Evolutionary conservation across 1,140 invertebrate species (phyloP).

Genomic region (Rhopalosiphum maidis): DNA sequence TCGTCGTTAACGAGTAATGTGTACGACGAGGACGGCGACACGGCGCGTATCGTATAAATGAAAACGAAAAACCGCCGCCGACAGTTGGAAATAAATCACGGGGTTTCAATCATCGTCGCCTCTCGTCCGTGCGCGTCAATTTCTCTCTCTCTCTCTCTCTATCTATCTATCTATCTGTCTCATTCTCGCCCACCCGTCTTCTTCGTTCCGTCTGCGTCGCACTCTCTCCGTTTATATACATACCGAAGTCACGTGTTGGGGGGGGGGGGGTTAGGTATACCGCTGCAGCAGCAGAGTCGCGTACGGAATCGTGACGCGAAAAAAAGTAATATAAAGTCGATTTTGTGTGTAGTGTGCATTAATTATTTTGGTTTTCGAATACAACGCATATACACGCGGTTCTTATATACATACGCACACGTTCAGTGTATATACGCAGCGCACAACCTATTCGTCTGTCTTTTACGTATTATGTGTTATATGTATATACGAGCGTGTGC

Average conservation of each 20-base stretch:
- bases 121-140: neutral
- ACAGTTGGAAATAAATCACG: constrained; percentile 30
- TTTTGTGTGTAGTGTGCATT: neutral
- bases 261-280: neutral
- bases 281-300: too few species aligned
- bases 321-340: constrained; percentile 35
- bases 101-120: constrained; percentile 17
- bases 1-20: neutral
- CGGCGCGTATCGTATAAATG: neutral
- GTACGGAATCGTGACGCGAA: constrained; percentile 34
- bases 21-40: neutral
- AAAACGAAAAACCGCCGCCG: neutral
- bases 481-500: neutral
- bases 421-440: neutral
- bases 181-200: neutral
- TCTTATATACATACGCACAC: neutral
- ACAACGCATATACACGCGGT: neutral
- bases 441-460: neutral
- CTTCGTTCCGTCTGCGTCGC: neutral
- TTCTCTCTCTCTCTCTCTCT: neutral
- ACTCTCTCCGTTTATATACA: neutral
- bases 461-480: neutral
- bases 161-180: too few species aligned
- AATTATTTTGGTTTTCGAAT: neutral
- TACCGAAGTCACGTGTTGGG: neutral